Evolutionary conservation across 2,888 invertebrate species (phyloP), one percentile per base, ranked within the genome.

Genomic region (Philhelius pedissequus): DNA sequence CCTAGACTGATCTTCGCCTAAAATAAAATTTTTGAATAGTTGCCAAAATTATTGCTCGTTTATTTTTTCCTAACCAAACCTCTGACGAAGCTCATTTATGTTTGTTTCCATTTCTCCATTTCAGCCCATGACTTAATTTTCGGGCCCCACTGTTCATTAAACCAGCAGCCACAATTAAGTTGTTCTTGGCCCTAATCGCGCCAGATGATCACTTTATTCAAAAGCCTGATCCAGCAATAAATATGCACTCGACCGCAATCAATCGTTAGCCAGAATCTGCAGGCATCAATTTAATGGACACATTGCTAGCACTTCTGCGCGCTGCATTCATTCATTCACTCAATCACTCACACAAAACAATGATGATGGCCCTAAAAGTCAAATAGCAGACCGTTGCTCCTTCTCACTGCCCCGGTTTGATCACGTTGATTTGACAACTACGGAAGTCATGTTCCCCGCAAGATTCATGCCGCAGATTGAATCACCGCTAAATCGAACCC

Each of bases 401-500:
- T 30, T 60, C 22, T 9, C 9, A 38, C 35, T 32, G 27, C 27
- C 38, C 30, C 69, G 38, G 50, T 50, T 64, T 56, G 84, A 75
- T 71, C 40, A 32, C 30, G 66, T 62, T 76, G 76, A 73, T 80
- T 84, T 84, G 80, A 84, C 84, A 84, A 84, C 84, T 80, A 70
- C 84, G 84, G 84, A 84, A 84, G 84, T 84, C 84, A 84, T 84
- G 84, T 84, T 80, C 68, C 71, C 25, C 66, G 64, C 48, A 32
- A 84, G 84, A 84, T 84, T 84, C 84, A 84, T 84, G 84, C 80
- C 80, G 75, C 52, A 84, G 84, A 84, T 84, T 84, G 84, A 84
- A 84, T 80, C 71, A 75, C 35, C 18, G 32, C 62, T 62, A 48
- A 64, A 64, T 64, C 64, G 64, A 52, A n/a, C n/a, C n/a, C 45